A percentile compares a stretch with the other conserved stretches of the same genome.
Conservation (phyloP, 2,797 vertebrate species). For the Acanthurus lineatus region DNA sequence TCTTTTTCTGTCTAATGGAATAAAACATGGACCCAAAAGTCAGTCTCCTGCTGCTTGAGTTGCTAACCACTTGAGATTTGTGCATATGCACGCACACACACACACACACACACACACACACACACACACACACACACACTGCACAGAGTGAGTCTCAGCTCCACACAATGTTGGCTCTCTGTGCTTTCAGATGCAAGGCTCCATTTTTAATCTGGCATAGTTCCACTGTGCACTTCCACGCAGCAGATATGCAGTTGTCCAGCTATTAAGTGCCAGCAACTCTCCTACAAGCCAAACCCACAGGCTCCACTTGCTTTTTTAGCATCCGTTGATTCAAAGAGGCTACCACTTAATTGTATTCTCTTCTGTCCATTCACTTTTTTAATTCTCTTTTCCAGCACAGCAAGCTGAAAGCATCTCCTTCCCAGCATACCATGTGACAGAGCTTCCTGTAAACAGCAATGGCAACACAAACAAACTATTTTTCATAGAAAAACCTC, state of each 20-base stretch:
- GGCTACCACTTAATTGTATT: background rate
- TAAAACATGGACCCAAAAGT: slow-evolving; percentile 14
- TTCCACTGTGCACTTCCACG: slow-evolving; percentile 33
- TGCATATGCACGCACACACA: background rate
- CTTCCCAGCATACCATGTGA: background rate
- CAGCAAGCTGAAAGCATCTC: background rate
- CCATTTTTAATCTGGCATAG: slow-evolving; percentile 60
- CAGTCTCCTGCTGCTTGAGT: slow-evolving; percentile 7
- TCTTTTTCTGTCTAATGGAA: background rate
- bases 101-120: background rate
- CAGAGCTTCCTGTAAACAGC: background rate
- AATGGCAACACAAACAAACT: background rate
- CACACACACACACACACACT: slow-evolving; percentile 1
- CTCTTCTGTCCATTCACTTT: background rate
- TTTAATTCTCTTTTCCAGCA: background rate
- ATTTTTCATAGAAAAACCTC: background rate
- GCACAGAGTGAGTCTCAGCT: slow-evolving; percentile 26
- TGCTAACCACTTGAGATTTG: slow-evolving; percentile 20
- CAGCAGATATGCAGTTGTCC: slow-evolving; percentile 4
- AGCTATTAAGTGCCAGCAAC: slow-evolving; percentile 7
- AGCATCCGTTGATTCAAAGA: background rate
- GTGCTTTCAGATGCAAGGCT: slow-evolving; percentile 45
- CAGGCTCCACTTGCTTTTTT: slow-evolving; percentile 1
- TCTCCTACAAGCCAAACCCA: slow-evolving; percentile 17
- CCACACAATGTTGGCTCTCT: slow-evolving; percentile 46